phyloP scores from a whole-genome alignment of 2,888 invertebrate species.

The Glaucopsyche alexis region DNA sequence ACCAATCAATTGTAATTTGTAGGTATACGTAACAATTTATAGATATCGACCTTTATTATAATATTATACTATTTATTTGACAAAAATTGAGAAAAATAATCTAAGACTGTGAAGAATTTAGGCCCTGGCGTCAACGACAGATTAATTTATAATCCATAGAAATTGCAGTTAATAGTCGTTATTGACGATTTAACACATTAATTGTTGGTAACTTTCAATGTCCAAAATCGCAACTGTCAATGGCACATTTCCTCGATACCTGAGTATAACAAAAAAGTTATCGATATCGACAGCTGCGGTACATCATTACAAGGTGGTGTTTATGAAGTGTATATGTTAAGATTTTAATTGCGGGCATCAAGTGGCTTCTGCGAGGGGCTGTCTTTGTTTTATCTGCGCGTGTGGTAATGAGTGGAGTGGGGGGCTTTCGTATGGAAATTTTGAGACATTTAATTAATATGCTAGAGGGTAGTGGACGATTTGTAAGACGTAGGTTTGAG shows the following conservation, averaged over 20 bases:
- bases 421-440: conserved; percentile 29
- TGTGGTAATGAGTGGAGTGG: conserved; percentile 42
- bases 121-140: no score
- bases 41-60: no score
- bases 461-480: conserved; percentile 6
- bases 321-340: conserved; percentile 72
- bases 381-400: conserved; percentile 50
- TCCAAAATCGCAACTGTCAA: conserved; percentile 27
- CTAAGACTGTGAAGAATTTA: no score
- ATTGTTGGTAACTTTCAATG: no score
- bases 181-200: no score
- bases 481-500: background rate
- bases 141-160: no score
- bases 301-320: conserved; percentile 56
- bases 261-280: conserved; percentile 31
- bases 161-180: no score
- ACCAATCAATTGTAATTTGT: no score
- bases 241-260: no score
- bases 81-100: no score
- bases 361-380: conserved; percentile 60
- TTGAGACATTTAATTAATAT: conserved; percentile 26
- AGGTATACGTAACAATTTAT: no score
- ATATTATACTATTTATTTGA: no score
- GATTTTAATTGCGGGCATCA: conserved; percentile 77
- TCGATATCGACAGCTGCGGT: conserved; percentile 38